A percentile compares a stretch with the other conserved stretches of the same genome.
phyloP scores from a whole-genome alignment of 64 coral and sea anemone genomes.

The Montipora cactus region DNA sequence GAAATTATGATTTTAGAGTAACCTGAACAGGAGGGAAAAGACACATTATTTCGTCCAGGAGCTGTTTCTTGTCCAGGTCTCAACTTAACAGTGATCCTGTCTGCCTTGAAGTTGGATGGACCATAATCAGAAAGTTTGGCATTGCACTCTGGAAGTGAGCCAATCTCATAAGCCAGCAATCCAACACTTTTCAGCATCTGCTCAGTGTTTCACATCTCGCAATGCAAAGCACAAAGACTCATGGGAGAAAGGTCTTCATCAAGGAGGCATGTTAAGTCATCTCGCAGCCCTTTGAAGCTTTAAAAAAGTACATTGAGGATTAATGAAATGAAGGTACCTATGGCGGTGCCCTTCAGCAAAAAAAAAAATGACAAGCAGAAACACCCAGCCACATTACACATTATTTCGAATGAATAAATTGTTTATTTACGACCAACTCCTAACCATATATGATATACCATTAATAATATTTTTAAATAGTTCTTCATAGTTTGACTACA shows the following conservation, averaged over 20 bases:
- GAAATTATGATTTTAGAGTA: background rate
- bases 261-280: background rate
- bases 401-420: no score
- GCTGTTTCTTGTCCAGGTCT: conserved; percentile 9
- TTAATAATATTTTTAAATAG: no score
- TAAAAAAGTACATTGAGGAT: background rate
- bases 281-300: conserved; percentile 46
- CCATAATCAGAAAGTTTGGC: conserved; percentile 25
- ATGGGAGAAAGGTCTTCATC: no score
- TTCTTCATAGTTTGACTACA: no score
- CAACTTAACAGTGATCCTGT: conserved; percentile 4
- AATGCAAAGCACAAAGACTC: conserved; percentile 52
- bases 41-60: background rate
- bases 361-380: no score
- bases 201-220: conserved; percentile 46
- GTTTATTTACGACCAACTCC: no score
- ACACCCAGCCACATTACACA: no score
- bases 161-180: conserved; percentile 41
- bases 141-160: conserved; percentile 19
- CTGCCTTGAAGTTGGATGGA: conserved; percentile 18
- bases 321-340: no score
- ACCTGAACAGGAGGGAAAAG: conserved; percentile 33
- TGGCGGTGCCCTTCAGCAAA: no score
- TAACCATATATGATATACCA: no score
- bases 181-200: conserved; percentile 46